Evolutionary conservation across 2,888 invertebrate genomes (phyloP).

Genomic region (Stenodera caucasica): DNA sequence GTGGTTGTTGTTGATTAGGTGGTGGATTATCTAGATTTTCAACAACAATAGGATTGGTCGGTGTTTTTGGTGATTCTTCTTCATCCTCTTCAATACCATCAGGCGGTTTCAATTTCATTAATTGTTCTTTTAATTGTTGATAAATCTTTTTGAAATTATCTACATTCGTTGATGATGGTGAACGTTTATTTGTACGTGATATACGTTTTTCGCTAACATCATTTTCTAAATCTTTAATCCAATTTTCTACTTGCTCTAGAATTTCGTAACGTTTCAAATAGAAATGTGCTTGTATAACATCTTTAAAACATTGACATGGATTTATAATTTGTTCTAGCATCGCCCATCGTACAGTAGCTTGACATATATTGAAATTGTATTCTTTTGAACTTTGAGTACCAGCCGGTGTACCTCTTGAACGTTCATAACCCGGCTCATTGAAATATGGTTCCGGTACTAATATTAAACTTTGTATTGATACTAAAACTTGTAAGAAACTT

Average conservation of each 20-base stretch:
- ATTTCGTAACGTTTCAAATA: slow-evolving; percentile 93
- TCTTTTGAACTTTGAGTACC: slow-evolving; percentile 89
- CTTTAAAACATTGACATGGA: slow-evolving; percentile 89
- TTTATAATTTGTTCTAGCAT: slow-evolving; percentile 92
- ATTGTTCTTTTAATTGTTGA: slow-evolving; percentile 78
- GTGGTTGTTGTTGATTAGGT: slow-evolving; percentile 32
- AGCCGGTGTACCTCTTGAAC: slow-evolving; percentile 83
- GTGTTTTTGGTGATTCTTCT: slow-evolving; percentile 41
- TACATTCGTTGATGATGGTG: slow-evolving; percentile 48
- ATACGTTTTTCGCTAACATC: slow-evolving; percentile 68
- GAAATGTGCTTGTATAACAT: slow-evolving; percentile 92
- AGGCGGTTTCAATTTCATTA: slow-evolving; percentile 80
- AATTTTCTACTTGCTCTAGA: slow-evolving; percentile 82
- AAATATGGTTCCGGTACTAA: slow-evolving; percentile 92
- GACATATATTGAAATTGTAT: slow-evolving; percentile 94
- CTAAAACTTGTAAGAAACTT: slow-evolving; percentile 89
- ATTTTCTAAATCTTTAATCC: slow-evolving; percentile 86
- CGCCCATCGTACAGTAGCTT: slow-evolving; percentile 94
- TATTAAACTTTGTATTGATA: slow-evolving; percentile 90
- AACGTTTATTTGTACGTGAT: slow-evolving; percentile 60
- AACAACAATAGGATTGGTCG: slow-evolving; percentile 34
- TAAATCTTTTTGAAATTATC: slow-evolving; percentile 51
- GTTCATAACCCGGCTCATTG: slow-evolving; percentile 93
- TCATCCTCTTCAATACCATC: slow-evolving; percentile 56
- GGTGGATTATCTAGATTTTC: slow-evolving; percentile 39